A percentile compares a stretch with the other conserved stretches of the same genome.
phyloP scores from a whole-genome alignment of 2,113 vertebrate species.

The Hippocampus zosterae region DNA sequence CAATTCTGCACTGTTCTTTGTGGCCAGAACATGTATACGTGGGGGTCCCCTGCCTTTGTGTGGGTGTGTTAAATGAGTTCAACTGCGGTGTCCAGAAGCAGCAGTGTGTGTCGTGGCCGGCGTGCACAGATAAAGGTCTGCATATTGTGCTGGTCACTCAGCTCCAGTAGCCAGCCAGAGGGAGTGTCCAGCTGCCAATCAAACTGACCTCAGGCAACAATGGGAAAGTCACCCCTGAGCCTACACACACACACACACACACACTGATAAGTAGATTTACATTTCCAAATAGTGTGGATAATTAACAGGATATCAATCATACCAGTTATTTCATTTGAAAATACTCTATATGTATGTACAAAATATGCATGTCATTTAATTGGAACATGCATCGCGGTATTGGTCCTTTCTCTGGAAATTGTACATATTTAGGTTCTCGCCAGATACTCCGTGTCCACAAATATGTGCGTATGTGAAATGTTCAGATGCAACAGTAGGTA shows the following conservation, averaged over 20 bases:
- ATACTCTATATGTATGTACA: too few species aligned
- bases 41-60: conserved; percentile 40
- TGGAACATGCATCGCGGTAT: not conserved
- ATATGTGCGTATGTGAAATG: too few species aligned
- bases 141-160: conserved; percentile 49
- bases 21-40: conserved; percentile 27
- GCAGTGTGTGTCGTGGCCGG: conserved; percentile 53
- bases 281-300: not conserved
- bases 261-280: not conserved
- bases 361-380: not conserved
- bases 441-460: too few species aligned
- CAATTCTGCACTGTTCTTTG: conserved; percentile 21
- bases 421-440: too few species aligned
- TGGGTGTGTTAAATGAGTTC: conserved; percentile 46
- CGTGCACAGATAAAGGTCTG: conserved; percentile 42
- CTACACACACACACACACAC: conserved; percentile 2
- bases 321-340: not conserved
- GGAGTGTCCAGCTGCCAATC: conserved; percentile 52
- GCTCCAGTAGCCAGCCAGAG: conserved; percentile 34
- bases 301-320: not conserved
- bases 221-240: conserved; percentile 31
- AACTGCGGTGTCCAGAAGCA: conserved; percentile 39
- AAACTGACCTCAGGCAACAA: conserved; percentile 32
- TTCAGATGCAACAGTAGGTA: too few species aligned
- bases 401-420: not conserved